Conservation (phyloP, 1,140 invertebrate genomes). For the Trachymyrmex septentrionalis region DNA sequence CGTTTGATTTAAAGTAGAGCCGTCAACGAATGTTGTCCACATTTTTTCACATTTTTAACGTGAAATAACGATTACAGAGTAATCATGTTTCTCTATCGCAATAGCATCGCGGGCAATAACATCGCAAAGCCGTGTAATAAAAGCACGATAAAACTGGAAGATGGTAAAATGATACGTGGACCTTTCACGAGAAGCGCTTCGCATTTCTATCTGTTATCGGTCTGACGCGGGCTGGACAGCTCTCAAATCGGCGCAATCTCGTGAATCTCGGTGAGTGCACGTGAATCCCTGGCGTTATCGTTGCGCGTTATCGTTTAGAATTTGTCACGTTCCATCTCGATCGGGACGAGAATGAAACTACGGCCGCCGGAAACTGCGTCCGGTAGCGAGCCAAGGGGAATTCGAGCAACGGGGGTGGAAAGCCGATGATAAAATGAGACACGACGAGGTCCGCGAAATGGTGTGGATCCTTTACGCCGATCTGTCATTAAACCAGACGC, state of each 20-base stretch:
- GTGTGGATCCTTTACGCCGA: conserved; percentile 65
- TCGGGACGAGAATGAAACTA: neutral
- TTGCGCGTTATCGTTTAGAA: conserved; percentile 41
- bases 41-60: neutral
- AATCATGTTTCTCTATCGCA: neutral
- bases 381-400: neutral
- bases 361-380: conserved; percentile 23
- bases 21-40: too few relatives aligned
- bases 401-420: neutral
- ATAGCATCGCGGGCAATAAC: neutral
- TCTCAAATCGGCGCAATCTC: conserved; percentile 28
- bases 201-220: conserved; percentile 37
- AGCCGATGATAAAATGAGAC: conserved; percentile 45
- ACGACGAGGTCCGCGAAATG: conserved; percentile 40
- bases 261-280: conserved; percentile 30
- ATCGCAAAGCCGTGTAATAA: neutral
- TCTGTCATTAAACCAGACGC: conserved; percentile 64
- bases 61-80: neutral
- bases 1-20: too few relatives aligned
- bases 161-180: conserved; percentile 13
- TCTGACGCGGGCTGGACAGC: conserved; percentile 12
- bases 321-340: conserved; percentile 31
- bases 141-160: conserved; percentile 24
- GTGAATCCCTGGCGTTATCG: conserved; percentile 27
- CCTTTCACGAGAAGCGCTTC: conserved; percentile 32